phyloP scores from a whole-genome alignment of 2,113 vertebrate species.

The Anoura caudifer region DNA sequence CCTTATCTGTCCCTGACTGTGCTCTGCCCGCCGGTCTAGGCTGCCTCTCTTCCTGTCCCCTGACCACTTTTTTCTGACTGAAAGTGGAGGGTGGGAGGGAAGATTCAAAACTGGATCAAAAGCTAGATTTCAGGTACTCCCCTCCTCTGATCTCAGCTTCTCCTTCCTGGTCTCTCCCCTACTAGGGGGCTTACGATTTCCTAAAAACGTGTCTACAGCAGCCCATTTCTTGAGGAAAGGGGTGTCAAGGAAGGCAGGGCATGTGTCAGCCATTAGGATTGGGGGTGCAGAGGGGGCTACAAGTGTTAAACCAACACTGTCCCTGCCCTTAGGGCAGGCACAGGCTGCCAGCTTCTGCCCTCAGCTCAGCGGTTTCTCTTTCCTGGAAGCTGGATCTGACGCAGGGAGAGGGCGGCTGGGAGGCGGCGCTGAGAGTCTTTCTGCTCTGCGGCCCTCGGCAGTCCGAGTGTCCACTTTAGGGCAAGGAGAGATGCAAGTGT shows the following conservation, averaged over 20 bases:
- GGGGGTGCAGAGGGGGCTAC: neutral
- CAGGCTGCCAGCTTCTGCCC: neutral
- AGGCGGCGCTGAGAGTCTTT: neutral
- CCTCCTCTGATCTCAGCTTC: neutral
- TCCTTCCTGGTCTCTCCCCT: neutral
- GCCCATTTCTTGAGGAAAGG: neutral
- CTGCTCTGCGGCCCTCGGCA: neutral
- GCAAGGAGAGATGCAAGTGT: neutral
- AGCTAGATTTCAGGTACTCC: neutral
- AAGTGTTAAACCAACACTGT: fast-evolving
- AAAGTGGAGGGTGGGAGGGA: neutral
- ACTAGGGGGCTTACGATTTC: neutral
- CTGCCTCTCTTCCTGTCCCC: neutral
- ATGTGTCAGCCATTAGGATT: neutral
- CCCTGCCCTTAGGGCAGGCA: fast-evolving
- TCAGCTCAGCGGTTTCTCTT: neutral
- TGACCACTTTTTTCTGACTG: neutral
- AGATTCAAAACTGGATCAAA: neutral
- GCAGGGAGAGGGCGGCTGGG: neutral
- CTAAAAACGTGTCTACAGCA: neutral
- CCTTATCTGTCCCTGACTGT: neutral
- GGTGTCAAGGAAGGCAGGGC: neutral
- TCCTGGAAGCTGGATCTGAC: neutral
- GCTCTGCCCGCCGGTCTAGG: neutral
- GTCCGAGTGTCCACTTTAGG: neutral